Evolutionary conservation across 2,888 invertebrate species (phyloP).

Genomic region (Catocala sponsa): DNA sequence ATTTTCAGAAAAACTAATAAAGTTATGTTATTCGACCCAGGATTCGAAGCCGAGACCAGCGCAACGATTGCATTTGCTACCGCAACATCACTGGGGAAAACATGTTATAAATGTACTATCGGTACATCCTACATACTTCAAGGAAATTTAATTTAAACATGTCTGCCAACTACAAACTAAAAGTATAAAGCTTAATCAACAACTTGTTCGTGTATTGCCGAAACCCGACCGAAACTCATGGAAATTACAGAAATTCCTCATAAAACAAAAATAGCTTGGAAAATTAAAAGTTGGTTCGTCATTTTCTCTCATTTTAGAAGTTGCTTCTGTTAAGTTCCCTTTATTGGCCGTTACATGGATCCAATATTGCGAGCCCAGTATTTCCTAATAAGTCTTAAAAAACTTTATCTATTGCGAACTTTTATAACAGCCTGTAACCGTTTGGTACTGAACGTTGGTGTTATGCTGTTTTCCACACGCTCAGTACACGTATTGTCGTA

Average conservation of each 20-base stretch:
- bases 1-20: too few species aligned
- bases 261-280: conserved; percentile 3
- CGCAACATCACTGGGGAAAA: too few species aligned
- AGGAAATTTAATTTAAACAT: too few species aligned
- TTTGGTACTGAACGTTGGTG: not conserved
- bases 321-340: conserved; percentile 14
- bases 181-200: not conserved
- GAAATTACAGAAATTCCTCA: conserved; percentile 2
- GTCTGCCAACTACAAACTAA: not conserved
- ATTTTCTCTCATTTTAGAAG: conserved; percentile 18
- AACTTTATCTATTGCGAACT: conserved; percentile 8
- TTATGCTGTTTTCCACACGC: not conserved
- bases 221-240: not conserved
- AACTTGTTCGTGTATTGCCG: not conserved
- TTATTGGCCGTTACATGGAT: conserved; percentile 18
- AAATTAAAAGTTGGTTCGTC: conserved; percentile 12
- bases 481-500: not conserved
- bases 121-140: too few species aligned
- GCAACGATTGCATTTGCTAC: too few species aligned
- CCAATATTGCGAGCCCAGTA: conserved; percentile 17
- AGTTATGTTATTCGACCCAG: too few species aligned
- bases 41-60: too few species aligned
- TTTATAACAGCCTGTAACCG: conserved; percentile 1
- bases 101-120: too few species aligned
- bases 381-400: conserved; percentile 15